Evolutionary conservation across 2,888 invertebrate genomes (phyloP), one percentile per base, ranked within the genome.

Genomic region (Rhamnusium bicolor): DNA sequence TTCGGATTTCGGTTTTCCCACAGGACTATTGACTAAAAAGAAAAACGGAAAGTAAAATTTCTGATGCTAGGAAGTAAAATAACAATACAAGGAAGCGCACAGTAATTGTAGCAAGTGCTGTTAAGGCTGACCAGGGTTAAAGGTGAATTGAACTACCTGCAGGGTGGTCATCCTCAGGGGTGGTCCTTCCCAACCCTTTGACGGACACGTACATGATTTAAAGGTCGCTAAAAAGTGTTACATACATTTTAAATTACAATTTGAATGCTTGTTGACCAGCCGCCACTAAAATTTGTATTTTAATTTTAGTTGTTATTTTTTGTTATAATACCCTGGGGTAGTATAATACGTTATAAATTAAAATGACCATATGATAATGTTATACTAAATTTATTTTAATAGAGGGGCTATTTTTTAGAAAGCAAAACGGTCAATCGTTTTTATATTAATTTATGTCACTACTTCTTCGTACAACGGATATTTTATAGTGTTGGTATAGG

Each of bases 281-380:
- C 84, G 83, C 85, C 84, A 81, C 82, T 83, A 79, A 84, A 86
- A 85, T 86, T 86, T 85, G 84, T 85, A 84, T 75, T 80, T 83
- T 80, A 75, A 71, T 80, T 80, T 78, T 73, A 65, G 69, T 75
- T 75, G 71, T 79, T 76, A 73, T 76, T 72, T n/a, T 76, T 76
- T 75, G 60, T 73, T 65, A 71, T 69, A 67, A 54, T 61, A 63
- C 46, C 71, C 62, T 67, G 49, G 69, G 61, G 70, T 66, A 61
- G 54, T 63, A 56, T n/a, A n/a, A n/a, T 69, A 79, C 77, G 78
- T 79, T 82, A 82, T 84, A 85, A 85, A 85, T 85, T 84, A 84
- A 85, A 85, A 83, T 81, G 84, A 83, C 82, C 83, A 80, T 83
- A 83, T 84, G 83, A 84, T 85, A 84, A 84, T 84, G 84, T 85